Conservation (phyloP, 2,797 vertebrate genomes). For the Fundulus diaphanus region DNA sequence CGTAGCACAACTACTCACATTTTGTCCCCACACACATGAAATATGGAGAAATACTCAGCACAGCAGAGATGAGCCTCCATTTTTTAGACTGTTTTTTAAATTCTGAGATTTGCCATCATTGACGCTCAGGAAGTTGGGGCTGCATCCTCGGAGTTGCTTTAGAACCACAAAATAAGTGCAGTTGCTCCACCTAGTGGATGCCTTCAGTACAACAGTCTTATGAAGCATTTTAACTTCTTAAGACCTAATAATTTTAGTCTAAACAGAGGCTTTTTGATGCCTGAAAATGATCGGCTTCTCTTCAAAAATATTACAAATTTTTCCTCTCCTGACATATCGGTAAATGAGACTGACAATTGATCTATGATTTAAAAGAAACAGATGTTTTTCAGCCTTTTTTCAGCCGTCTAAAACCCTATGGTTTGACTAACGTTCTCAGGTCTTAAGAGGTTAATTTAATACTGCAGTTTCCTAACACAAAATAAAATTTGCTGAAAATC, state of each 20-base stretch:
- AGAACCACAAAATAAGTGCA: background rate
- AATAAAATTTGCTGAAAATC: background rate
- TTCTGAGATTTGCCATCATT: background rate
- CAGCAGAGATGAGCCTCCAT: background rate
- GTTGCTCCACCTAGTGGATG: conserved; percentile 1
- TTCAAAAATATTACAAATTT: too few relatives aligned
- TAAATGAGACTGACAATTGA: too few relatives aligned
- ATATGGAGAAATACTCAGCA: background rate
- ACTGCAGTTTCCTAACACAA: background rate
- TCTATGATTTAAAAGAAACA: too few relatives aligned
- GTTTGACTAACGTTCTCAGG: too few relatives aligned
- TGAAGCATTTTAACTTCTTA: background rate
- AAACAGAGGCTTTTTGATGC: too few relatives aligned
- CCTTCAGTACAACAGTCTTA: background rate
- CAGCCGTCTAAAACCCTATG: too few relatives aligned
- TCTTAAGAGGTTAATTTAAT: background rate
- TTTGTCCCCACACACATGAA: background rate
- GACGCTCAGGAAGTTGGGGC: background rate
- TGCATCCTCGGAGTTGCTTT: background rate
- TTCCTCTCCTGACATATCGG: too few relatives aligned
- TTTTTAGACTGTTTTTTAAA: background rate
- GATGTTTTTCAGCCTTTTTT: too few relatives aligned
- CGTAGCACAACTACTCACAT: background rate
- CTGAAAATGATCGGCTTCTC: too few relatives aligned
- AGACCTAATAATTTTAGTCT: too few relatives aligned